Evolutionary conservation across 2,888 invertebrate genomes (phyloP).

Genomic region (Spilosoma lubricipeda): DNA sequence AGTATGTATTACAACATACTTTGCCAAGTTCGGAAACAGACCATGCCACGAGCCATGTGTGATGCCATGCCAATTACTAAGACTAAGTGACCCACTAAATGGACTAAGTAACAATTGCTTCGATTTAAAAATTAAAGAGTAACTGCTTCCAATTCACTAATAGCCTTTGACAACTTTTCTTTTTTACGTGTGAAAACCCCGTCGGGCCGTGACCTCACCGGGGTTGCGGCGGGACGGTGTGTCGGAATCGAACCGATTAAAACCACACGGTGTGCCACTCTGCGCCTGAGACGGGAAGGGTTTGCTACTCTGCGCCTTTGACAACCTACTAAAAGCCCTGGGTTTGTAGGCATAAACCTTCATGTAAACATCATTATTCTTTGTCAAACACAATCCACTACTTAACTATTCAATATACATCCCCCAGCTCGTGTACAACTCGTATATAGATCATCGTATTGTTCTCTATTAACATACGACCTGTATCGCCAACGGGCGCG

Average conservation of each 20-base stretch:
- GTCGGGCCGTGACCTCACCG: too few species aligned
- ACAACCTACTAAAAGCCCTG: neutral
- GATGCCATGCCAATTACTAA: too few species aligned
- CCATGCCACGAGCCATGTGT: too few species aligned
- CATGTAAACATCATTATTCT: constrained; percentile 52
- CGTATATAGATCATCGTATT: constrained; percentile 86
- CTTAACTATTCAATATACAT: constrained; percentile 72
- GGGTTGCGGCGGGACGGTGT: too few species aligned
- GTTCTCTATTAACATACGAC: constrained; percentile 80
- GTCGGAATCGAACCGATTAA: too few species aligned
- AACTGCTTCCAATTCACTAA: neutral
- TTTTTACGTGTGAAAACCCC: too few species aligned
- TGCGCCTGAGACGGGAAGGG: too few species aligned
- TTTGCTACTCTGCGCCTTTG: too few species aligned
- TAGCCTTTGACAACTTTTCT: too few species aligned
- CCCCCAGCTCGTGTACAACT: constrained; percentile 80
- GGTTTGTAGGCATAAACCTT: constrained; percentile 19
- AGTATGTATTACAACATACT: too few species aligned
- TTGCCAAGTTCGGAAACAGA: too few species aligned
- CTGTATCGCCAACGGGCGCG: constrained; percentile 70
- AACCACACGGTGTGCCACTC: too few species aligned
- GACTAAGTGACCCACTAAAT: neutral
- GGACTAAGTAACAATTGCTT: neutral
- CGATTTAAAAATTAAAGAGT: neutral
- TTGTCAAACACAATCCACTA: constrained; percentile 56